Evolutionary conservation across 2,888 invertebrate species (phyloP).

Genomic region (Lingula anatina): DNA sequence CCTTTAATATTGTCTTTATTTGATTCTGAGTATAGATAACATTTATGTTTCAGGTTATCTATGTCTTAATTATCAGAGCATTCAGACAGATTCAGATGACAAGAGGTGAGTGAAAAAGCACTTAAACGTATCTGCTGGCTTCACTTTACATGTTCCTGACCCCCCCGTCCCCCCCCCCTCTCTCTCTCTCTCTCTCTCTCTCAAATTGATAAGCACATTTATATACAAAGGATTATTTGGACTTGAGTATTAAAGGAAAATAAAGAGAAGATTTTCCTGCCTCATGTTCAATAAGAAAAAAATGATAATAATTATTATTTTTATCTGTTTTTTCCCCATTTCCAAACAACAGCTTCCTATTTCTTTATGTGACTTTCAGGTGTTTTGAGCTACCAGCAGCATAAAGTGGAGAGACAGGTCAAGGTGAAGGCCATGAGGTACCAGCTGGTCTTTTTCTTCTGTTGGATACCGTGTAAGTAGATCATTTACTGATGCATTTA

Average conservation of each 20-base stretch:
- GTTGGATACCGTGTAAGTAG: constrained; percentile 21
- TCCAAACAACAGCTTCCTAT: not conserved
- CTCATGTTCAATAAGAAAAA: too few relatives aligned
- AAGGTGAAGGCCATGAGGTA: constrained; percentile 16
- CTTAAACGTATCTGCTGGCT: not conserved
- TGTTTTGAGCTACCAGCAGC: constrained; percentile 15
- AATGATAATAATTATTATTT: too few relatives aligned
- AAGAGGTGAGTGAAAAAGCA: constrained; percentile 12
- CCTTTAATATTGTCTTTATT: too few relatives aligned
- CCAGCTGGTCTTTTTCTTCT: constrained; percentile 15
- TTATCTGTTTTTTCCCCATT: too few relatives aligned
- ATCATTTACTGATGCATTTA: not conserved
- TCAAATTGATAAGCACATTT: too few relatives aligned
- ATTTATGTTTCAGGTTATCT: constrained; percentile 17
- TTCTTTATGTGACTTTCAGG: constrained; percentile 11
- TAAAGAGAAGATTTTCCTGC: too few relatives aligned
- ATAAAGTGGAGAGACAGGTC: constrained; percentile 11
- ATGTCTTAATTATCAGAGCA: constrained; percentile 11
- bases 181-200: too few relatives aligned
- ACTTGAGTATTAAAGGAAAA: too few relatives aligned
- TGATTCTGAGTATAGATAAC: too few relatives aligned
- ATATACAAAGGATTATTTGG: too few relatives aligned
- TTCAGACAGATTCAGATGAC: constrained; percentile 14
- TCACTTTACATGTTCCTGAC: not conserved
- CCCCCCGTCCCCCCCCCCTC: too few relatives aligned